These are phyloP conservation scores for Passer montanus DNA, from an alignment of 2,113 vertebrate species.

Conservation along the genomic window DNA sequence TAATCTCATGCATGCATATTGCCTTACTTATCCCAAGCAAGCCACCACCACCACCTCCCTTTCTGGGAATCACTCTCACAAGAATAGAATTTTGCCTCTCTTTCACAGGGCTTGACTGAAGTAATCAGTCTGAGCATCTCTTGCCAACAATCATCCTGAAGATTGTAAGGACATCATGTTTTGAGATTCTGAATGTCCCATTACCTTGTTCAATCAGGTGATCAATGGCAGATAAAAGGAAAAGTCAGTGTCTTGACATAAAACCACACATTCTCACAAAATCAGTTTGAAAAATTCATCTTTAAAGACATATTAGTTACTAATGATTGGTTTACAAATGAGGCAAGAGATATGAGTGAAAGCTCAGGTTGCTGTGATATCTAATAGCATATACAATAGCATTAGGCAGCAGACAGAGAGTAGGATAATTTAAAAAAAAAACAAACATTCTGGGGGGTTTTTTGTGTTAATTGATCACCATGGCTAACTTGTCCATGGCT, in stretches of 20 bases:
- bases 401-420: not conserved
- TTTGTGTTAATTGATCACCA: not conserved
- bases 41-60: not conserved
- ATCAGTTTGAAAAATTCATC: not conserved
- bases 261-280: not conserved
- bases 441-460: rapidly evolving
- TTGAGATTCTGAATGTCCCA: not conserved
- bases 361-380: not conserved
- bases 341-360: not conserved
- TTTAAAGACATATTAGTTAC: not conserved
- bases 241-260: not conserved
- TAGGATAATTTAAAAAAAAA: not conserved
- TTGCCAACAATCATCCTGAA: not conserved
- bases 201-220: not conserved
- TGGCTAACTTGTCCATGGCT: not conserved
- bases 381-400: not conserved
- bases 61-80: not conserved
- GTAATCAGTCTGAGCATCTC: not conserved
- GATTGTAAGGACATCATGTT: not conserved
- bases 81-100: not conserved
- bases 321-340: not conserved
- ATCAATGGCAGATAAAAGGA: not conserved
- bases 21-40: not conserved
- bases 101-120: not conserved
- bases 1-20: not conserved